phyloP scores from a whole-genome alignment of 2,888 invertebrate species.

The Dryococelus australis region DNA sequence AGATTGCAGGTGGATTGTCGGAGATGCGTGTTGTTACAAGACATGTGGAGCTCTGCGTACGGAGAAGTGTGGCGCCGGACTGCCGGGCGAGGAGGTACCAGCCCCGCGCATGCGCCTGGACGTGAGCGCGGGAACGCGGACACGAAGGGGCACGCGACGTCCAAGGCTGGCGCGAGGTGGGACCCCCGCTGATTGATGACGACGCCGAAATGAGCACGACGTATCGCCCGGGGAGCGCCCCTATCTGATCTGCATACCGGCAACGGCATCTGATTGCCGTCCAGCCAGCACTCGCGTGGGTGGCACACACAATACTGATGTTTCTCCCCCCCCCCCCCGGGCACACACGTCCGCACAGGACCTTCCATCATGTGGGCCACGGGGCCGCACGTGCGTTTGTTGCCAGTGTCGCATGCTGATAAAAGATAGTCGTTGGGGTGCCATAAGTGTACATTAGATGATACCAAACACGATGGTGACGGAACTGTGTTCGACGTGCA shows the following conservation, averaged over 20 bases:
- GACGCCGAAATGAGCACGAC: constrained; percentile 11
- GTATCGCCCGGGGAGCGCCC: neutral
- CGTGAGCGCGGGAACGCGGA: neutral
- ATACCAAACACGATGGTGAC: too few species aligned
- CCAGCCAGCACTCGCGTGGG: neutral
- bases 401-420: neutral
- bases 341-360: neutral
- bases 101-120: too few species aligned
- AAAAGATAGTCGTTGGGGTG: neutral
- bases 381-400: neutral
- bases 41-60: too few species aligned
- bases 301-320: neutral
- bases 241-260: neutral
- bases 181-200: neutral
- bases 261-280: neutral
- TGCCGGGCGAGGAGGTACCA: neutral
- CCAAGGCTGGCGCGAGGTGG: neutral
- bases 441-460: too few species aligned
- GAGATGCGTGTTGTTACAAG: too few species aligned
- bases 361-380: neutral
- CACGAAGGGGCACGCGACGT: neutral
- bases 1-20: too few species aligned
- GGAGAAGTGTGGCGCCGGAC: neutral
- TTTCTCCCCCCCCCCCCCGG: neutral
- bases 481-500: too few species aligned